These are phyloP conservation scores for Phallusia fumigata DNA, from an alignment of 23 tunicate genomes.

Conservation along the genomic window DNA sequence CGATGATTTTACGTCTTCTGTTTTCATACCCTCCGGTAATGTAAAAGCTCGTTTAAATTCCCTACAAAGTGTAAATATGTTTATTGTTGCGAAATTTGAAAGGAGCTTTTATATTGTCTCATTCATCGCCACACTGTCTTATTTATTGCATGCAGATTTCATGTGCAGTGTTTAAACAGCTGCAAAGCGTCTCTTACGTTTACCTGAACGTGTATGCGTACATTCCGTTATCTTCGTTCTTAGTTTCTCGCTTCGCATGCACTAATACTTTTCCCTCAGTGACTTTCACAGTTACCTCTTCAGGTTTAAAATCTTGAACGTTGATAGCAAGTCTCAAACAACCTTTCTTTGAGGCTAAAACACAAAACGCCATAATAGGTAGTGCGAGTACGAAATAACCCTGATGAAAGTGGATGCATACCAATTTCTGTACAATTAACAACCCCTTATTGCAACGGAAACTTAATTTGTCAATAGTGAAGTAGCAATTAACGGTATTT, in stretches of 20 bases:
- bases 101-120: too few relatives aligned
- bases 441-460: too few relatives aligned
- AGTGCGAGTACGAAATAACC: too few relatives aligned
- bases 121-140: too few relatives aligned
- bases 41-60: slow-evolving; percentile 56
- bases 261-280: slow-evolving; percentile 54
- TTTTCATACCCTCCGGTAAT: slow-evolving; percentile 46
- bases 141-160: too few relatives aligned
- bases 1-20: slow-evolving; percentile 48
- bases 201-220: slow-evolving; percentile 70
- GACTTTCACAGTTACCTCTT: slow-evolving; percentile 76
- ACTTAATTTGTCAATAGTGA: too few relatives aligned
- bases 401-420: too few relatives aligned
- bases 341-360: slow-evolving; percentile 8
- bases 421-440: too few relatives aligned
- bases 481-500: too few relatives aligned
- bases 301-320: slow-evolving; percentile 82
- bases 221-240: slow-evolving; percentile 77
- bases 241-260: slow-evolving; percentile 69
- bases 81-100: neutral
- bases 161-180: too few relatives aligned
- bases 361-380: neutral
- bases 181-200: neutral
- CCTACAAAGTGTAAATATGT: neutral
- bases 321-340: slow-evolving; percentile 32